Evolutionary conservation across 2,797 vertebrate genomes (phyloP), one percentile per base, ranked within the genome.

Genomic region (Apogon talboti): DNA sequence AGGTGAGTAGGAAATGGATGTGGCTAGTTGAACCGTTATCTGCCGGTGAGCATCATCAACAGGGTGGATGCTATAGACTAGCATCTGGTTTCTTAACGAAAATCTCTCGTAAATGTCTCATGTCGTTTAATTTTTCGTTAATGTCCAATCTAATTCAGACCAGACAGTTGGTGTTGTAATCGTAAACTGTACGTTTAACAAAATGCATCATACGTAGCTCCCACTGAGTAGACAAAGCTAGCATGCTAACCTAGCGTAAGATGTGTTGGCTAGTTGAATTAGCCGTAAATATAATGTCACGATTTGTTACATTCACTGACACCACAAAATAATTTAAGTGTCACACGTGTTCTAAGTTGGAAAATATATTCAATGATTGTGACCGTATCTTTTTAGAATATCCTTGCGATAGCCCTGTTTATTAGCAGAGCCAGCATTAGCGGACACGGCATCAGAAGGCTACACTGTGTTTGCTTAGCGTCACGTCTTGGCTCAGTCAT

Each of bases 1-100:
- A 93, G 94, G 94, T 94, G 70, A 90, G 87, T 46, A 15, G 24
- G n/a, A n/a, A 57, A 37, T 65, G 77, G 61, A 45, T 55, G 74
- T 48, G 41, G 72, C 52, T 78, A 66, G 52, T 74, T 37, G 51
- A 49, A 63, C 83, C 84, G 89, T 74, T 91, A 87, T 83, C 14
- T 78, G 53, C 83, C 81, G 82, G 75, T 4, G 60, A 78, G 69
- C 87, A 68, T 50, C 84, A 65, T 18, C 49, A 61, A 19, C 41
- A 11, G 59, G 66, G 15, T 54, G 64, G 64, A 56, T 79, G 77
- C 73, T 74, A 83, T 66, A 68, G 2, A 42, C 49, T 78, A 55
- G 30, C 60, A 0, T 42, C 12, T 19, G 11, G 48, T 10, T 24
- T 0, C 33, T 35, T 44, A 18, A 49, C 21, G 41, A 6, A 37